Conservation (phyloP, 92 coral and sea anemone genomes). For the Hydrozoanthus gracilis region DNA sequence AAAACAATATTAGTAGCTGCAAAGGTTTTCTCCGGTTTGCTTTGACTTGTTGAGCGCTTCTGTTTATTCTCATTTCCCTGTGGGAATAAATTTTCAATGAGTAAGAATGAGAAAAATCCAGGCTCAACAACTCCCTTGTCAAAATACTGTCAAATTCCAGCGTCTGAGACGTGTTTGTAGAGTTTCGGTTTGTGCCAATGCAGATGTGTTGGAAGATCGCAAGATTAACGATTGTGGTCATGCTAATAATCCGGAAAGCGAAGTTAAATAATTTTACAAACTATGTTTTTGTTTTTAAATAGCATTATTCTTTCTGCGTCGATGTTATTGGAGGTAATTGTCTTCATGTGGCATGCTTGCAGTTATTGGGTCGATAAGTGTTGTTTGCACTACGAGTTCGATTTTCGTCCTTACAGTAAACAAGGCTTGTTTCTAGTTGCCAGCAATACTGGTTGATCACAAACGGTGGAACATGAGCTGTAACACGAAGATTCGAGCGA, state of each 20-base stretch:
- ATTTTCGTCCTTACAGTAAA: background rate
- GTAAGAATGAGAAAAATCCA: constrained; percentile 78
- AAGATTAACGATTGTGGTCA: constrained; percentile 3
- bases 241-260: background rate
- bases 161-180: background rate
- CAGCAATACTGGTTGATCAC: background rate
- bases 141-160: constrained; percentile 46
- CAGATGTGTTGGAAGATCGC: background rate
- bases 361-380: constrained; percentile 13
- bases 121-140: constrained; percentile 36
- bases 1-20: background rate
- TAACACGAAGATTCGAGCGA: background rate
- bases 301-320: background rate
- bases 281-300: background rate
- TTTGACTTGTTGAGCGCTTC: constrained; percentile 30
- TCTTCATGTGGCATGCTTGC: constrained; percentile 15
- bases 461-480: background rate
- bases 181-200: constrained; percentile 1
- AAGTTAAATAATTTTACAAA: background rate
- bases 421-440: background rate
- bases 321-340: constrained; percentile 20
- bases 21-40: constrained; percentile 17
- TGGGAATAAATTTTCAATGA: constrained; percentile 76
- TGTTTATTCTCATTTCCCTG: constrained; percentile 68
- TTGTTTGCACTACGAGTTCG: background rate